phyloP scores from a whole-genome alignment of 1,140 invertebrate genomes.

The Zaprionus ghesquierei region DNA sequence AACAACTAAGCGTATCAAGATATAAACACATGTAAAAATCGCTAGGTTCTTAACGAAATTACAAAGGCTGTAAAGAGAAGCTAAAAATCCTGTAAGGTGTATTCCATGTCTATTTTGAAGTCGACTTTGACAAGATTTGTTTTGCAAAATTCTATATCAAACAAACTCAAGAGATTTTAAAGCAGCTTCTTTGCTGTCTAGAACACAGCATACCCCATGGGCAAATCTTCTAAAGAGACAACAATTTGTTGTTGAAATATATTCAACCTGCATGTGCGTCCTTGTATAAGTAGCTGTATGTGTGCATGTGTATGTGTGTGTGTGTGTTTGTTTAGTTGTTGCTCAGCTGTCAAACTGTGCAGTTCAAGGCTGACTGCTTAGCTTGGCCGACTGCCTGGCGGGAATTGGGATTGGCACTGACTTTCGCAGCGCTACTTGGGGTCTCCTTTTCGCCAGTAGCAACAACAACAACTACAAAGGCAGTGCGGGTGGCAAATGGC shows the following conservation, averaged over 20 bases:
- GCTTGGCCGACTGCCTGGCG: slow-evolving; percentile 31
- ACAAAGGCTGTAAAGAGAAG: no score
- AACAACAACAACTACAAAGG: not conserved
- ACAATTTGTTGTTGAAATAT: slow-evolving; percentile 37
- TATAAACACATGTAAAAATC: no score
- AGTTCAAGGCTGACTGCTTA: slow-evolving; percentile 63
- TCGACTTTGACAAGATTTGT: no score
- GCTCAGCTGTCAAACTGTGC: slow-evolving; percentile 72
- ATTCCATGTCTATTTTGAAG: no score
- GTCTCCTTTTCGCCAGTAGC: not conserved
- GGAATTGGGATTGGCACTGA: slow-evolving; percentile 36
- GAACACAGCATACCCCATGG: not conserved
- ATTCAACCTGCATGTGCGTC: slow-evolving; percentile 22
- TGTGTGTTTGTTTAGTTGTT: slow-evolving; percentile 39
- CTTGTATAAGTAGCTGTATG: not conserved
- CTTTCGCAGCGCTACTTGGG: slow-evolving; percentile 13
- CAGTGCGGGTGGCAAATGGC: slow-evolving; percentile 40
- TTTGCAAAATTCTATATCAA: no score
- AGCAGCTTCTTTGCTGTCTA: not conserved
- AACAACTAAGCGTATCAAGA: no score
- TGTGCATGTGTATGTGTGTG: not conserved
- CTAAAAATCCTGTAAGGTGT: no score
- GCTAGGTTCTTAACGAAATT: no score
- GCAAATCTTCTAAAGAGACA: not conserved
- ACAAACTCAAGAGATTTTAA: no score